A percentile compares a stretch with the other conserved stretches of the same genome.
Conservation (phyloP, 2,797 vertebrate species). For the Sebastes matsubarae region DNA sequence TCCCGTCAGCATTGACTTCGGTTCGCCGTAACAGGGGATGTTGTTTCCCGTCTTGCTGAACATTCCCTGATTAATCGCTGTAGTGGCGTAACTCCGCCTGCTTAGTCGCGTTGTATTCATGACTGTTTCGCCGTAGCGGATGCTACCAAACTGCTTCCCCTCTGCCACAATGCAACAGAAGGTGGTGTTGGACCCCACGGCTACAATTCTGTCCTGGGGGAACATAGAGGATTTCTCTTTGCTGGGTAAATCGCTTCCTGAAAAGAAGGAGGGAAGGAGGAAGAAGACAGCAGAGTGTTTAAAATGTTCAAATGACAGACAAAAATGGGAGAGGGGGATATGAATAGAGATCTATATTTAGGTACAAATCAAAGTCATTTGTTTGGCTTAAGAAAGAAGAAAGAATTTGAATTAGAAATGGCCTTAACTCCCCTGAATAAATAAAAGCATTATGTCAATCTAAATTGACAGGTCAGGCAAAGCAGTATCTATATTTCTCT, state of each 20-base stretch:
- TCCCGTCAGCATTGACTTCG: neutral
- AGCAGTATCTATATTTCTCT: neutral
- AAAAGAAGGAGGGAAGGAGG: neutral
- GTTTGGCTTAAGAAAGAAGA: neutral
- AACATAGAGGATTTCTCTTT: constrained; percentile 28
- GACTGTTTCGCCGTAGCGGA: neutral
- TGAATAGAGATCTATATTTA: neutral
- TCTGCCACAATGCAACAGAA: constrained; percentile 82
- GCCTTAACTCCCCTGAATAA: neutral
- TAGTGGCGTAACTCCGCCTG: constrained; percentile 68
- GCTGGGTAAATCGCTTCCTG: constrained; percentile 74
- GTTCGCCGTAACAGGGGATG: constrained; percentile 19
- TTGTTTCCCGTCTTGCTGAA: constrained; percentile 57
- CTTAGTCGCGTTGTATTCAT: constrained; percentile 68
- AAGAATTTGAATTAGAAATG: neutral
- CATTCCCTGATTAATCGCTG: constrained; percentile 22
- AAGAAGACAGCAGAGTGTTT: neutral
- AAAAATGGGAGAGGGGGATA: neutral
- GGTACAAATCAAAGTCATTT: neutral
- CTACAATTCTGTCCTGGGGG: constrained; percentile 68
- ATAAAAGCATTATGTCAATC: neutral
- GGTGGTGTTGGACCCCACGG: constrained; percentile 71
- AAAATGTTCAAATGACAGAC: neutral
- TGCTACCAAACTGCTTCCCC: constrained; percentile 25
- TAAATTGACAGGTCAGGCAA: neutral